Evolutionary conservation across 2,888 invertebrate species (phyloP), one percentile per base, ranked within the genome.

Genomic region (Callyntrura sp.): DNA sequence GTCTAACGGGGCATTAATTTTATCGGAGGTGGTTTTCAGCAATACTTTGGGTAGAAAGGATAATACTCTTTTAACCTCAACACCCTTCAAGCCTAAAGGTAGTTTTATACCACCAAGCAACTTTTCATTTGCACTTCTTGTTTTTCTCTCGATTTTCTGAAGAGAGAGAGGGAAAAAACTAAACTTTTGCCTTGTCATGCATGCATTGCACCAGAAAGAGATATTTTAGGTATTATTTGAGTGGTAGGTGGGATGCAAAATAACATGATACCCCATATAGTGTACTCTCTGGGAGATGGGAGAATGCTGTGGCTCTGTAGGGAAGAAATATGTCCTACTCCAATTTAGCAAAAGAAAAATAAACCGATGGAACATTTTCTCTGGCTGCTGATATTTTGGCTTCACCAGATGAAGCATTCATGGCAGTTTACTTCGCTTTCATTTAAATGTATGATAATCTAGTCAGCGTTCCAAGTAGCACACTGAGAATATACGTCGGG

Each of bases 371-470:
- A 45, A 70, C 35, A 45, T 23, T 62, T 57, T 23, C 28, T 23
- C 65, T n/a, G 65, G 65, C 12, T 65, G 65, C n/a, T 43, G 17
- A 5, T 43, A 43, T 43, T 70, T 0, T 70, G 35, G 70, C n/a
- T 70, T 35, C 70, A 35, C 43, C 70, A 70, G 70, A 70, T 70
- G 70, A 70, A 70, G 23, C 70, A 70, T 65, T 65, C 25, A 23
- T 3, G 43, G 35, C 35, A 70, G 25, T 25, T 25, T 25, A 25
- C 62, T 62, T 62, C 62, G 25, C 11, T 70, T 70, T 70, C 43
- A 43, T 45, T 45, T 70, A 43, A 35, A 43, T 17, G 70, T 45
- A 70, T 70, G 70, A 43, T 70, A 45, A 70, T 70, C 70, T 8
- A 20, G 43, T 68, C 65, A 73, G 43, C 73, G 45, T 45, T 35